Percentiles rank a stretch among this genome's conserved stretches.
These are phyloP conservation scores for Fissipunctia ypsillon DNA, from an alignment of 2,888 invertebrate species.

Conservation along the genomic window DNA sequence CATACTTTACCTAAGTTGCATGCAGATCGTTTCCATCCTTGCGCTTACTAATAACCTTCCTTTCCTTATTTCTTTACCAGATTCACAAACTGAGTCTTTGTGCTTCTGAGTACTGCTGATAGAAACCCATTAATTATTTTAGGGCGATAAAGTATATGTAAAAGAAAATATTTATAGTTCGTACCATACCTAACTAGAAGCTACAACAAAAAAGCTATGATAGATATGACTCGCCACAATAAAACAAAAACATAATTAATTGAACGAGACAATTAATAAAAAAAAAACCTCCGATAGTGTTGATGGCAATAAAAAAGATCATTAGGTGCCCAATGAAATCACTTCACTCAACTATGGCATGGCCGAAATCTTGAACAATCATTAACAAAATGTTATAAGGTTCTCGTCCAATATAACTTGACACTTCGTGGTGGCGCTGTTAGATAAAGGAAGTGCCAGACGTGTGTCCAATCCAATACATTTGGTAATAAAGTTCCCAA, in stretches of 20 bases:
- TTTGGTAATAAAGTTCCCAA: not conserved
- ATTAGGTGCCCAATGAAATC: constrained; percentile 44
- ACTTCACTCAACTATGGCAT: constrained; percentile 42
- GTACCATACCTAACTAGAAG: not conserved
- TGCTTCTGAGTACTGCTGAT: not conserved
- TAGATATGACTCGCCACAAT: constrained; percentile 13
- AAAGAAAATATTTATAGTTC: not conserved
- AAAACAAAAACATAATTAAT: constrained; percentile 35
- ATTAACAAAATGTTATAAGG: not conserved
- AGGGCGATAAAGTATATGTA: not conserved
- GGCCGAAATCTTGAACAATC: constrained; percentile 29
- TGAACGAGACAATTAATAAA: constrained; percentile 35
- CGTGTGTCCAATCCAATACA: not conserved
- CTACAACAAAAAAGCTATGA: not conserved
- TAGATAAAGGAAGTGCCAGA: not conserved
- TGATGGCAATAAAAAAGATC: constrained; percentile 44
- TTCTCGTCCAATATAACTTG: not conserved
- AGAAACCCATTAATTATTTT: not conserved
- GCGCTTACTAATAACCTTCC: not conserved
- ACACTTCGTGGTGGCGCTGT: not conserved
- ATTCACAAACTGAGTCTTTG: not conserved
- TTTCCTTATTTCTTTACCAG: not conserved
- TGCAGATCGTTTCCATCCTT: not conserved
- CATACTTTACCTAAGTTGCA: too few relatives aligned
- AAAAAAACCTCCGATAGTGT: constrained; percentile 22